These are phyloP conservation scores for Phengaris alcon DNA, from an alignment of 2,888 invertebrate species.

Conservation along the genomic window DNA sequence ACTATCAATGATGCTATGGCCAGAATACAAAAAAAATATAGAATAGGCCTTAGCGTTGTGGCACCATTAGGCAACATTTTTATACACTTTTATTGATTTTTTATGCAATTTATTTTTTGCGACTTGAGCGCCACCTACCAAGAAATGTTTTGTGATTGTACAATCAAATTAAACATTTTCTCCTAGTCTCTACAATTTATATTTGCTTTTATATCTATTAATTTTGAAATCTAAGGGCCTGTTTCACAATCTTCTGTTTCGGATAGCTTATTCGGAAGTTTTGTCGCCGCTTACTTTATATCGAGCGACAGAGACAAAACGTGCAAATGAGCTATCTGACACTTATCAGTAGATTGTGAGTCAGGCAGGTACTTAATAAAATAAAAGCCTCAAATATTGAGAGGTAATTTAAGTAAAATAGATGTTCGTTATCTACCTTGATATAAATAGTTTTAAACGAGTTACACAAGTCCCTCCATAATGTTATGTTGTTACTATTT, in stretches of 20 bases:
- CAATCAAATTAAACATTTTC: not conserved
- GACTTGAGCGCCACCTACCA: not conserved
- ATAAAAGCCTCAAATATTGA: not conserved
- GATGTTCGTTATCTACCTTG: not conserved
- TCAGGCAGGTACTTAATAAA: not conserved
- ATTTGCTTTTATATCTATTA: no score
- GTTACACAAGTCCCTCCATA: not conserved
- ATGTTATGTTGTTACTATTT: conserved; percentile 7
- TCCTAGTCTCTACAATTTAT: not conserved
- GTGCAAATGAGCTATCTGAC: no score
- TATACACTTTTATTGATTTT: no score
- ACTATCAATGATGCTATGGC: not conserved
- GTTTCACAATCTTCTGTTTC: no score
- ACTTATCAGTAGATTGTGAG: no score
- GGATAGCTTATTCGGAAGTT: no score
- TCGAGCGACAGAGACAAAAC: no score
- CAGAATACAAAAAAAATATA: not conserved
- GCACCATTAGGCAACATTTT: not conserved
- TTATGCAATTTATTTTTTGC: not conserved
- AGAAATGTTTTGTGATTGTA: not conserved
- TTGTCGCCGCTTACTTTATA: no score
- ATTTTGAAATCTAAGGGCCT: no score
- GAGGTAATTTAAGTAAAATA: not conserved
- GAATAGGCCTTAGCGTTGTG: not conserved
- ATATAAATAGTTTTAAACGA: not conserved